Percentiles rank a stretch among this genome's conserved stretches.
Evolutionary conservation across 1,140 invertebrate genomes (phyloP).

Genomic region (Cotesia typhae): DNA sequence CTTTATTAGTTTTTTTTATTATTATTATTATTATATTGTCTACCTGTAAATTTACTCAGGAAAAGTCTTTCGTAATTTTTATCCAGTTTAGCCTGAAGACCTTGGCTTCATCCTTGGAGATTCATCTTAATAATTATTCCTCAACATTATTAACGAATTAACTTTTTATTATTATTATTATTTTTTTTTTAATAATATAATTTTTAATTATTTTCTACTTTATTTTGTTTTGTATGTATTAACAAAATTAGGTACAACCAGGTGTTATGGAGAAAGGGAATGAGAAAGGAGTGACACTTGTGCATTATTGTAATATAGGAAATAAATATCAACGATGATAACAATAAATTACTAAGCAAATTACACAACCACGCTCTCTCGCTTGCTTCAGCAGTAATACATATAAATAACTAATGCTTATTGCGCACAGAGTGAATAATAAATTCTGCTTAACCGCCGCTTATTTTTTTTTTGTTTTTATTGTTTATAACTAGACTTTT

Average conservation of each 20-base stretch:
- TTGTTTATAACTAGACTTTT: constrained; percentile 50
- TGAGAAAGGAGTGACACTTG: constrained; percentile 47
- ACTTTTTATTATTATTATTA: no score
- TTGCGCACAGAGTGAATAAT: constrained; percentile 19
- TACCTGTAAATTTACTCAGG: constrained; percentile 38
- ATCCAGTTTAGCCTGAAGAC: constrained; percentile 36
- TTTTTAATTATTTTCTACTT: neutral
- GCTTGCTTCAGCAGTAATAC: constrained; percentile 55
- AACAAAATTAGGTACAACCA: constrained; percentile 24
- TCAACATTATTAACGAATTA: constrained; percentile 6
- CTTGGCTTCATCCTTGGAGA: neutral
- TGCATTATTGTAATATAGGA: neutral
- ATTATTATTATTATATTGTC: neutral
- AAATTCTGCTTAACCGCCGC: constrained; percentile 30
- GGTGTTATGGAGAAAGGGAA: constrained; percentile 34
- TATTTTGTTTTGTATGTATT: neutral
- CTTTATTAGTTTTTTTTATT: neutral
- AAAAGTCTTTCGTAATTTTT: constrained; percentile 57
- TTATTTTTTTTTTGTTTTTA: constrained; percentile 30
- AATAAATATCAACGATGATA: constrained; percentile 32
- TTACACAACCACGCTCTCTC: constrained; percentile 40
- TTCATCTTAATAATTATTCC: neutral
- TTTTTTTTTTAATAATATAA: neutral
- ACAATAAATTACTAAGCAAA: constrained; percentile 9
- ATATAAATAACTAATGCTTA: constrained; percentile 41